Percentiles rank a stretch among this genome's conserved stretches.
Conservation (phyloP, 1,140 invertebrate genomes). For the Ceratina calcarata region DNA sequence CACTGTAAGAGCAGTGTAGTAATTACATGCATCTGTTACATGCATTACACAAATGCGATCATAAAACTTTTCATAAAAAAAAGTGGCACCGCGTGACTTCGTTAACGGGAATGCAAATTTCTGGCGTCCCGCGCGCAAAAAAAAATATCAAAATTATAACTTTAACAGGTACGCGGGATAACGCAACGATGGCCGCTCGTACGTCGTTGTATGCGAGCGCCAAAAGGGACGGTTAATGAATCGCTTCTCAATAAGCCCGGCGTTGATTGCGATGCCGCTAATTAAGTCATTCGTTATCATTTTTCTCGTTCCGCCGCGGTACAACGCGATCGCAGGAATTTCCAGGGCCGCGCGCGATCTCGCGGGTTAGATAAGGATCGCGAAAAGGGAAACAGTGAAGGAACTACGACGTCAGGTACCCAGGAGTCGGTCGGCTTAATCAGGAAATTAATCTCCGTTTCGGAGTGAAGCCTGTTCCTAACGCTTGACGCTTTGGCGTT, state of each 20-base stretch:
- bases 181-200: neutral
- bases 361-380: conserved; percentile 21
- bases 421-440: neutral
- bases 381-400: conserved; percentile 17
- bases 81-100: too few relatives aligned
- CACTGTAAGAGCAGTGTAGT: too few relatives aligned
- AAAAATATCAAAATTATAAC: neutral
- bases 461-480: conserved; percentile 4
- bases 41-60: too few relatives aligned
- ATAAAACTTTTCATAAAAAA: too few relatives aligned
- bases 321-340: neutral
- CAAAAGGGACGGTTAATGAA: neutral
- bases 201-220: neutral
- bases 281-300: conserved; percentile 12
- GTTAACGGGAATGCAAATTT: conserved; percentile 8
- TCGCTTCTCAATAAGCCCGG: neutral
- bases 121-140: neutral
- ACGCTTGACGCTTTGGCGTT: neutral
- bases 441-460: conserved; percentile 29
- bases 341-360: neutral
- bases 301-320: neutral
- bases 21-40: too few relatives aligned
- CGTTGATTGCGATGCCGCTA: neutral
- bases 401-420: conserved; percentile 4
- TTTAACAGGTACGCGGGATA: neutral